Conservation (phyloP, 2,888 invertebrate species). For the Drosophila cognata region DNA sequence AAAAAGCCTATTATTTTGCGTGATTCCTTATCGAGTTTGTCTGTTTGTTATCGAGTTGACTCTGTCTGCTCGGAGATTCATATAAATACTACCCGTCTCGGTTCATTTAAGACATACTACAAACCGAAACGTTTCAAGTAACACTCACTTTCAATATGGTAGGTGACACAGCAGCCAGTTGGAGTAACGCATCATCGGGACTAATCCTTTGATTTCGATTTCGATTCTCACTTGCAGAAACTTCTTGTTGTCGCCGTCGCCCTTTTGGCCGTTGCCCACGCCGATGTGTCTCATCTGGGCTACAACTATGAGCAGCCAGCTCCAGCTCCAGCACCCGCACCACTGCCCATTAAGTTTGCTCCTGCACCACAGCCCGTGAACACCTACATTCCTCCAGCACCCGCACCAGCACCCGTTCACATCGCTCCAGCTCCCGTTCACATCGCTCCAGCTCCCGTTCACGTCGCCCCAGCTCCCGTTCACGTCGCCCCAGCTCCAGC, state of each 20-base stretch:
- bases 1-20: constrained; percentile 70
- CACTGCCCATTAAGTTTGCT: constrained; percentile 22
- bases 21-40: constrained; percentile 53
- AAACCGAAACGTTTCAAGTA: constrained; percentile 57
- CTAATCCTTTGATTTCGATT: constrained; percentile 20
- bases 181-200: neutral
- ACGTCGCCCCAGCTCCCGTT: constrained; percentile 41
- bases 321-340: constrained; percentile 47
- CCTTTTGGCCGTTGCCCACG: constrained; percentile 70
- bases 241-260: constrained; percentile 74
- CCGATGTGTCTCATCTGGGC: constrained; percentile 79
- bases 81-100: constrained; percentile 62
- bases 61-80: constrained; percentile 29
- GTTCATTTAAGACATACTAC: constrained; percentile 52
- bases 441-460: constrained; percentile 17
- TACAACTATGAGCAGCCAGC: constrained; percentile 67
- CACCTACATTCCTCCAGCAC: constrained; percentile 55
- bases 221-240: constrained; percentile 60
- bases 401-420: constrained; percentile 38
- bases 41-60: constrained; percentile 23
- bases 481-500: constrained; percentile 20
- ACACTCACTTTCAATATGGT: constrained; percentile 65
- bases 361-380: constrained; percentile 40
- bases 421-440: constrained; percentile 35
- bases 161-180: constrained; percentile 28